Evolutionary conservation across 2,888 invertebrate genomes (phyloP), one percentile per base, ranked within the genome.

Genomic region (Zaprionus lineosus): DNA sequence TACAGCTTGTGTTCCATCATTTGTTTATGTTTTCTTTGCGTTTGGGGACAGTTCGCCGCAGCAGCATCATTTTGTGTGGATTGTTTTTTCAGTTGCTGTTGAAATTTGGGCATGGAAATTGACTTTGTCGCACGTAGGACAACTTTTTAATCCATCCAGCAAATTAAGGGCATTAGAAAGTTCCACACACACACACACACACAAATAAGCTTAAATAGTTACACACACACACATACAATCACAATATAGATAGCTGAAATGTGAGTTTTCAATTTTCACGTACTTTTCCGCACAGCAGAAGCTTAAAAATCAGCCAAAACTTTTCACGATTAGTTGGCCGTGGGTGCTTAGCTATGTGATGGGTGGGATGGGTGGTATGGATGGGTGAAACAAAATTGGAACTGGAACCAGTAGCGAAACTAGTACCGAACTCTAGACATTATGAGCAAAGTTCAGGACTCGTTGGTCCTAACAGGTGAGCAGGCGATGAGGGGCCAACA

Each of bases 141-240:
- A 77, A 82, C 83, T 86, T 82, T 84, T 84, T 77, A 75, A 75
- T 66, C 78, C 66, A 69, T 61, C 56, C 68, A 62, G 75, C 79
- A 86, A 85, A 86, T 83, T 85, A 85, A 83, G 74, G 73, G 78
- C 71, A 85, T 85, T 81, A 83, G 81, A 81, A 84, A 84, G 79
- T 84, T 86, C 18, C 55, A 53, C 51, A 34, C 40, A 52, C 41
- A 31, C 40, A 36, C 52, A 37, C 21, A 26, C 15, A 33, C 7
- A 21, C 44, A 28, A 15, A 19, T 44, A 31, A 5, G 5, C 19
- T 3, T 3, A 19, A n/a, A 3, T 1, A 24, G 24, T 24, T 21
- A 34, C 37, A 44, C 31, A 15, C 16, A 41, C 8, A 19, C 1
- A 21, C 8, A 15, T 4, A 28, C 12, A 12, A 31, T 16, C 16